Base-by-base conservation (phyloP, 2,797 vertebrate genomes). In the Perodicticus potto region DNA sequence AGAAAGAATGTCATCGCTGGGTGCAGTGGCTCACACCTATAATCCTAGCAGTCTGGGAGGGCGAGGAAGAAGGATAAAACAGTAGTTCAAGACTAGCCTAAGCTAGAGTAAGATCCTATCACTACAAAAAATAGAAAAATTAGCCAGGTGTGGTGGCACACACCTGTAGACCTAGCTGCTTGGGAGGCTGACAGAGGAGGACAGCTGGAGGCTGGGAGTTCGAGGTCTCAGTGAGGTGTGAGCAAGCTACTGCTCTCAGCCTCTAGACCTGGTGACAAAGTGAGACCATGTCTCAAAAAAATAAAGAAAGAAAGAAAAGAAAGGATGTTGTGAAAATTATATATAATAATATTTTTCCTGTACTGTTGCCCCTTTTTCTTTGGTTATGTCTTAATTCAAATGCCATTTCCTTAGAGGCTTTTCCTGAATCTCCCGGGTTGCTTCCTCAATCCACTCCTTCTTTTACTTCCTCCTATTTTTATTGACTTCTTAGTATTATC, bases 351-450 rank as follows among this genome's bases (percentile, higher is more conserved):
- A 40, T 22, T 25, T 92, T 81, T 34, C 86, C 86, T 88, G n/a
- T 61, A 8, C 74, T 27, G 7, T n/a, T 86, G 40, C 74, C 45
- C 96, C 37, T 32, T 74, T 63, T 34, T 96, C 9, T 34, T 81
- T n/a, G 67, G 29, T 95, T 96, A 78, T 53, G 43, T 90, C 29
- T 89, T 72, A 88, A 55, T 76, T 96, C 34, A 82, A 34, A 77
- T 65, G 34, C 43, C 9, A 2, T 77, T 19, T 92, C 72, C 63
- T 94, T 67, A 73, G 49, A 88, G 84, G 29, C 25, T 77, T 86
- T 93, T 91, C 72, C 80, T 65, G n/a, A 57, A 8, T n/a, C 20
- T 86, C 32, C 13, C n/a, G 65, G 13, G 23, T 82, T 16, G 23
- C 81, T 86, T 14, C 17, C 5, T 91, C 17, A n/a, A 1, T 22